These are phyloP conservation scores for Megastigmus dorsalis DNA, from an alignment of 2,888 invertebrate genomes.

Conservation along the genomic window DNA sequence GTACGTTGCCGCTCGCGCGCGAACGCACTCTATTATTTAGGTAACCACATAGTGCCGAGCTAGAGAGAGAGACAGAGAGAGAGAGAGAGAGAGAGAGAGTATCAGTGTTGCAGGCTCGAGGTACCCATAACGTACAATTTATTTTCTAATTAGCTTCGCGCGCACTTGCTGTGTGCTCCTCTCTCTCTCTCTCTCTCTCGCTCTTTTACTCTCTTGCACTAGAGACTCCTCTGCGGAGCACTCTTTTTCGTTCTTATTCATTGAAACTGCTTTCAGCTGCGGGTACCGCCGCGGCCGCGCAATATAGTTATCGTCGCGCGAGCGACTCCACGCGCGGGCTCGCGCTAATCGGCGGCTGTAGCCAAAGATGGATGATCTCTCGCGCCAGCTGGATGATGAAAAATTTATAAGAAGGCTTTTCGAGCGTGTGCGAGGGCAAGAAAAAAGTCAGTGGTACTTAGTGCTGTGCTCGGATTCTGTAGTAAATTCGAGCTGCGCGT, in stretches of 20 bases:
- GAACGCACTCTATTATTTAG: constrained; percentile 45
- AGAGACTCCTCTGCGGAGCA: neutral
- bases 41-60: constrained; percentile 22
- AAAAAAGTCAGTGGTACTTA: too few relatives aligned
- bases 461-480: too few relatives aligned
- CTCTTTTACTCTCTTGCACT: too few relatives aligned
- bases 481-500: too few relatives aligned
- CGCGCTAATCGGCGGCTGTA: too few relatives aligned
- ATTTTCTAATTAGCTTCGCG: constrained; percentile 45
- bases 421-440: too few relatives aligned
- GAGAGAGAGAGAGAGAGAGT: neutral
- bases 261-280: constrained; percentile 7
- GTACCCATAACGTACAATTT: constrained; percentile 39
- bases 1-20: neutral
- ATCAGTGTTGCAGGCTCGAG: neutral
- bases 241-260: constrained; percentile 24
- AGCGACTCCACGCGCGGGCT: too few relatives aligned
- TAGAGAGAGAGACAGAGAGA: constrained; percentile 5
- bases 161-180: neutral
- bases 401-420: too few relatives aligned
- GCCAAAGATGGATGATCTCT: too few relatives aligned
- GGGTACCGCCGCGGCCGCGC: too few relatives aligned
- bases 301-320: too few relatives aligned
- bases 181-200: neutral
- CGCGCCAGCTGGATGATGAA: too few relatives aligned